Evolutionary conservation across 2,888 invertebrate species (phyloP).

Genomic region (Zootermopsis nevadensis): DNA sequence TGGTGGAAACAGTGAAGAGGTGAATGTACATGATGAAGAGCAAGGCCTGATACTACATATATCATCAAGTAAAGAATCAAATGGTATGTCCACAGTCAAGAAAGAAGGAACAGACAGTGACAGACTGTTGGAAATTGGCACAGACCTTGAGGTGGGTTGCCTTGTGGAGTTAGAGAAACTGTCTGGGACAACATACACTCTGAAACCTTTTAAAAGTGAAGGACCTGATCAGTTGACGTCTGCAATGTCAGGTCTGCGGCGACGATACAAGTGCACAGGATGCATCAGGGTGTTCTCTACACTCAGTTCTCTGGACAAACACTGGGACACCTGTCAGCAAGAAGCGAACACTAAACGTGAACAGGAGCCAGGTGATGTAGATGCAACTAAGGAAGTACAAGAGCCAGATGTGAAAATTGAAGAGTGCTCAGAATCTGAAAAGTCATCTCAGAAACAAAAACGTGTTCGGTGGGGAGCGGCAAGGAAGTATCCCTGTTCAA

Average conservation of each 20-base stretch:
- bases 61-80: neutral
- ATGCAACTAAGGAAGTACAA: too few relatives aligned
- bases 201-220: neutral
- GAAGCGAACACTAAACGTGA: neutral
- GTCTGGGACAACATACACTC: neutral
- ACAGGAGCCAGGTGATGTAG: too few relatives aligned
- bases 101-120: neutral
- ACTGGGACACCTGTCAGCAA: neutral
- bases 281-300: constrained; percentile 6
- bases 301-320: neutral
- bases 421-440: neutral
- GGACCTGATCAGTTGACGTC: neutral
- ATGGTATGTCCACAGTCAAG: neutral
- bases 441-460: neutral
- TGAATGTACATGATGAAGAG: neutral
- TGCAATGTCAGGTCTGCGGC: neutral
- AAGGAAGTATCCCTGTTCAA: constrained; percentile 23
- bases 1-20: neutral
- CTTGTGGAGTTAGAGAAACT: neutral
- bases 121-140: neutral
- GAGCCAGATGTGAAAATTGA: too few relatives aligned
- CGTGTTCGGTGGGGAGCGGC: constrained; percentile 30
- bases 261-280: neutral
- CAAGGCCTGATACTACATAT: neutral
- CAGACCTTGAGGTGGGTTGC: neutral